These are phyloP conservation scores for Drosophila triauraria DNA, from an alignment of 1,140 invertebrate genomes.

Conservation along the genomic window DNA sequence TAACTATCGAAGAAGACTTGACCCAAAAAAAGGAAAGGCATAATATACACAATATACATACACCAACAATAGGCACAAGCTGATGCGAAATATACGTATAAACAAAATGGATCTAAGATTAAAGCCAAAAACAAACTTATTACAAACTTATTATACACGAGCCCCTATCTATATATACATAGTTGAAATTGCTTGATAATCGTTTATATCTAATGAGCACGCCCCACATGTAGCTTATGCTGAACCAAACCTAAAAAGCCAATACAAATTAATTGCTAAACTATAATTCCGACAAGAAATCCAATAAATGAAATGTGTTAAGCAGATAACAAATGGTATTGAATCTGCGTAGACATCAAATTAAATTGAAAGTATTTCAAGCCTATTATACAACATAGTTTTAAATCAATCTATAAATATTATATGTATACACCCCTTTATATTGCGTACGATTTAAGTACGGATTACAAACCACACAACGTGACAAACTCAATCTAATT, in stretches of 20 bases:
- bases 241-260: constrained; percentile 44
- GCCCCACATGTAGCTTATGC: constrained; percentile 63
- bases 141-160: constrained; percentile 46
- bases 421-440: constrained; percentile 70
- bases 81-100: constrained; percentile 66
- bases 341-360: constrained; percentile 38
- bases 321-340: constrained; percentile 26
- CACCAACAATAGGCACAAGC: constrained; percentile 42
- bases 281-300: constrained; percentile 26
- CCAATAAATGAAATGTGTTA: constrained; percentile 8
- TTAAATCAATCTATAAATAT: constrained; percentile 64
- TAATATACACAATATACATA: constrained; percentile 46
- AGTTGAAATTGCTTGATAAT: constrained; percentile 84
- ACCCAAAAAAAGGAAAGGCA: constrained; percentile 18
- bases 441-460: constrained; percentile 75
- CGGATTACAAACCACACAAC: constrained; percentile 57
- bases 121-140: constrained; percentile 79
- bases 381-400: constrained; percentile 71
- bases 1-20: constrained; percentile 55
- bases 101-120: constrained; percentile 76
- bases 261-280: constrained; percentile 35
- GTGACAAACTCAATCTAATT: constrained; percentile 79
- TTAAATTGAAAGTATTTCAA: constrained; percentile 75
- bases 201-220: constrained; percentile 65
- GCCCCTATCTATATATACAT: constrained; percentile 49